These are phyloP conservation scores for Tichodroma muraria DNA, from an alignment of 2,113 vertebrate genomes.

Conservation along the genomic window DNA sequence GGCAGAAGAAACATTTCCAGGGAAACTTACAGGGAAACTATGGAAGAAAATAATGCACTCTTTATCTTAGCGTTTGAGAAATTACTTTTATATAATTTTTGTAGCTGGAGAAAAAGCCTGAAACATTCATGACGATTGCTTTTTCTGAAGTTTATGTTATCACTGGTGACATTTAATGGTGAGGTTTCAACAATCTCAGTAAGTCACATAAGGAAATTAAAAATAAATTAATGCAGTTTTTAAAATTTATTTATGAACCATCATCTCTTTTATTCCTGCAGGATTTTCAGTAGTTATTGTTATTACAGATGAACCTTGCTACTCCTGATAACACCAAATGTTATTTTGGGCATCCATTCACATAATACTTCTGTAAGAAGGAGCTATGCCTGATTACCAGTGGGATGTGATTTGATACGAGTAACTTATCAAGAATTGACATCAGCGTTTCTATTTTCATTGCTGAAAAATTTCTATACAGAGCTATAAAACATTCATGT, in stretches of 20 bases:
- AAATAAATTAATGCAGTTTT: neutral
- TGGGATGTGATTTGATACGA: conserved; percentile 54
- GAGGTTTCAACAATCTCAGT: neutral
- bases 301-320: conserved; percentile 54
- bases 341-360: conserved; percentile 70
- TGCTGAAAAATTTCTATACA: conserved; percentile 40
- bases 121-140: neutral
- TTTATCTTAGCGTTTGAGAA: neutral
- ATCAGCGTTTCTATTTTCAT: conserved; percentile 65
- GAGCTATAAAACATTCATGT: conserved; percentile 17
- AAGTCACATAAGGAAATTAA: neutral
- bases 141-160: neutral
- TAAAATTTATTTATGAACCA: neutral
- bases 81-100: neutral
- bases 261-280: conserved; percentile 32
- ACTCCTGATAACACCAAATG: conserved; percentile 20
- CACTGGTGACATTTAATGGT: neutral
- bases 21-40: neutral
- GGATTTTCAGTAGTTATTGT: conserved; percentile 36
- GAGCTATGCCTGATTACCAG: conserved; percentile 31
- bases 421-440: conserved; percentile 43
- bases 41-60: neutral
- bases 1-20: neutral
- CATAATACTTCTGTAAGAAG: conserved; percentile 59
- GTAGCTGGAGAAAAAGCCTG: neutral